Conservation (phyloP, 2,888 invertebrate species). For the Adineta ricciae region DNA sequence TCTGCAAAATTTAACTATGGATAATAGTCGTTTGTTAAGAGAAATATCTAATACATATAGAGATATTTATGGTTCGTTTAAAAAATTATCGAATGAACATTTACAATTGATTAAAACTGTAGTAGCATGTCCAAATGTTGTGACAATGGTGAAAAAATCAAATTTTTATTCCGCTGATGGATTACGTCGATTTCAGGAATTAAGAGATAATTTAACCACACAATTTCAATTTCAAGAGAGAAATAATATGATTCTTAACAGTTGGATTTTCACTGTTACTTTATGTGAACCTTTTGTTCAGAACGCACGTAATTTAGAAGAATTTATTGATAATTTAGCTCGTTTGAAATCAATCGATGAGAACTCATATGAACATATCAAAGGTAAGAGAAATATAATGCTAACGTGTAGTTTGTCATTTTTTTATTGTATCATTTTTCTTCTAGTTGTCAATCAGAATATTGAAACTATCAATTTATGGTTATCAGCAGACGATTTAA, state of each 20-base stretch:
- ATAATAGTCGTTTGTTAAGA: not conserved
- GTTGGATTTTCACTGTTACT: not conserved
- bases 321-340: not conserved
- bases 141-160: not conserved
- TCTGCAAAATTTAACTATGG: no score
- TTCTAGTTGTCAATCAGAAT: not conserved
- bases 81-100: not conserved
- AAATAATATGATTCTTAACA: constrained; percentile 4
- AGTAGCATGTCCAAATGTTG: not conserved
- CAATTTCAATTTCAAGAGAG: not conserved
- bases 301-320: not conserved
- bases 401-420: not conserved
- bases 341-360: not conserved
- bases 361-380: not conserved
- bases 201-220: constrained; percentile 18
- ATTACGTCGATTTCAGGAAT: not conserved
- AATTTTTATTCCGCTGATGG: not conserved
- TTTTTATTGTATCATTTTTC: not conserved
- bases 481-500: not conserved
- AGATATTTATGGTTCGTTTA: no score
- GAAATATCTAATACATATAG: no score
- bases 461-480: not conserved
- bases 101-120: not conserved
- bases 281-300: not conserved
- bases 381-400: no score